A percentile compares a stretch with the other conserved stretches of the same genome.
phyloP scores from a whole-genome alignment of 2,113 vertebrate genomes.

The Oncorhynchus masou region DNA sequence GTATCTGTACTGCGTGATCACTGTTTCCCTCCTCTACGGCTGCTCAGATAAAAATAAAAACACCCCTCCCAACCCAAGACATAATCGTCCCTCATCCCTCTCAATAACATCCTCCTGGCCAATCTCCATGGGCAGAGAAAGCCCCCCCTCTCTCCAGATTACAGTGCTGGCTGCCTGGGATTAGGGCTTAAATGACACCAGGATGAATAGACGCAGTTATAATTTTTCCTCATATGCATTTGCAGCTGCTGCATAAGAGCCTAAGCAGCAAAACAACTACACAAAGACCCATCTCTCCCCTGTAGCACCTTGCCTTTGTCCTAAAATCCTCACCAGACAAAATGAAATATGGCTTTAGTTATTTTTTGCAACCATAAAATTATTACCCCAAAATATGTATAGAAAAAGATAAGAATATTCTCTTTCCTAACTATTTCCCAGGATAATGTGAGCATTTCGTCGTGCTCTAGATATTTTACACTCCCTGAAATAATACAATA shows the following conservation, averaged over 20 bases:
- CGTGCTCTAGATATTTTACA: too few species aligned
- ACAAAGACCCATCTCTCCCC: not conserved
- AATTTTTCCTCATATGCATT: conserved; percentile 9
- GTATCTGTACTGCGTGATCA: not conserved
- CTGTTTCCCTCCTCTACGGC: not conserved
- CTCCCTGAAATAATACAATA: too few species aligned
- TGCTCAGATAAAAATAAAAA: not conserved
- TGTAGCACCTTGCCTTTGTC: not conserved
- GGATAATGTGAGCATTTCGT: too few species aligned
- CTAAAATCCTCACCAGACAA: not conserved
- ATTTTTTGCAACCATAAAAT: too few species aligned
- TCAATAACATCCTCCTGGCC: conserved; percentile 54
- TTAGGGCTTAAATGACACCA: conserved; percentile 42
- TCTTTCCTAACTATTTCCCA: too few species aligned
- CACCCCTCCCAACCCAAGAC: not conserved
- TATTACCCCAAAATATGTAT: too few species aligned
- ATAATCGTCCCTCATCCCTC: conserved; percentile 53
- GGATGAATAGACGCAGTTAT: conserved; percentile 15
- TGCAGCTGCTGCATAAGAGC: not conserved
- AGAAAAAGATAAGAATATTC: too few species aligned
- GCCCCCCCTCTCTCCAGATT: conserved; percentile 46
- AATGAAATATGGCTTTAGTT: too few species aligned
- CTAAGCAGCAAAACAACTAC: not conserved
- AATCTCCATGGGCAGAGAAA: conserved; percentile 45
- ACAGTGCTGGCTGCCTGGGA: conserved; percentile 37